These are phyloP conservation scores for Thunnus albacares DNA, from an alignment of 2,797 vertebrate species.

Conservation along the genomic window DNA sequence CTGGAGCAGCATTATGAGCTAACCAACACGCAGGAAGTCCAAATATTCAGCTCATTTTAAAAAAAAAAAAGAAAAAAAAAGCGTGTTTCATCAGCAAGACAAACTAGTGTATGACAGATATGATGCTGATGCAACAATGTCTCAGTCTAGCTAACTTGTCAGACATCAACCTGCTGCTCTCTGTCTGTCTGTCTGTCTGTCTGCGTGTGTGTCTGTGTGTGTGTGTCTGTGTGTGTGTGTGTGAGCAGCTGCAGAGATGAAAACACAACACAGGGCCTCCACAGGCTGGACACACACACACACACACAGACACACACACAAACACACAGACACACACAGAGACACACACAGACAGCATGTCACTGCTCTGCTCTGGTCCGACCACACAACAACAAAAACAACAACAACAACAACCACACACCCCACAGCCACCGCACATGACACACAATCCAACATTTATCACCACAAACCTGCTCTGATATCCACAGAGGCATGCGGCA, in stretches of 20 bases:
- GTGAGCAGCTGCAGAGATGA: slow-evolving; percentile 53
- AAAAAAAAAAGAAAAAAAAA: no score
- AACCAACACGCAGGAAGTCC: no score
- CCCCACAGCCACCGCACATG: background rate
- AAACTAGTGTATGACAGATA: no score
- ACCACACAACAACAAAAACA: background rate
- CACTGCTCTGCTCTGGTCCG: slow-evolving; percentile 8
- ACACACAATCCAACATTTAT: background rate
- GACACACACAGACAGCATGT: background rate
- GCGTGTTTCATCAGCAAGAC: fast-evolving
- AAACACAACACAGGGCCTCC: slow-evolving; percentile 54
- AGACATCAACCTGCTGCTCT: slow-evolving; percentile 21
- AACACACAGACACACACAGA: slow-evolving; percentile 16
- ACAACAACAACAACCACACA: background rate
- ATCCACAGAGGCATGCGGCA: slow-evolving; percentile 77
- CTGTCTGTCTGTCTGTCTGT: no score
- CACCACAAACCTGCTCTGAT: slow-evolving; percentile 74
- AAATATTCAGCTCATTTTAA: no score
- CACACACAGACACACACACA: background rate
- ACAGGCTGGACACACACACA: slow-evolving; percentile 6
- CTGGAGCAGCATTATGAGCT: background rate
- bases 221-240: background rate
- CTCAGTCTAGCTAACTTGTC: slow-evolving; percentile 9
- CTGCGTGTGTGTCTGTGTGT: background rate
- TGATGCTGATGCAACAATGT: slow-evolving; percentile 1